These are phyloP conservation scores for Pollenia labialis DNA, from an alignment of 2,888 invertebrate genomes.

Conservation along the genomic window DNA sequence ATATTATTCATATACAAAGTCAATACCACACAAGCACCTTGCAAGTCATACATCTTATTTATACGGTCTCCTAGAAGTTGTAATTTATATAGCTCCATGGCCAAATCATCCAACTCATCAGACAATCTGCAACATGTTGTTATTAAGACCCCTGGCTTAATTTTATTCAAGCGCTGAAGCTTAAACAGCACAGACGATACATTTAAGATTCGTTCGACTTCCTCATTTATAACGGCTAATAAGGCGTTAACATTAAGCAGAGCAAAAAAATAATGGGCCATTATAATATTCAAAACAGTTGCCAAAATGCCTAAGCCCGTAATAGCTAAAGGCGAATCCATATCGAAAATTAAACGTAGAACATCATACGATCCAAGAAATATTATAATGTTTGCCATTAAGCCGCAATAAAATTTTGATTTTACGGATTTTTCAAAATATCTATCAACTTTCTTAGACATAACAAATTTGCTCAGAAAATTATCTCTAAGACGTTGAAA, in stretches of 20 bases:
- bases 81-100: conserved; percentile 28
- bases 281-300: conserved; percentile 36
- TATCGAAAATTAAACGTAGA: neutral
- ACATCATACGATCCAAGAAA: neutral
- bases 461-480: conserved; percentile 25
- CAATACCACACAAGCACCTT: conserved; percentile 40
- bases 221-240: conserved; percentile 35
- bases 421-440: conserved; percentile 44
- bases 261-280: conserved; percentile 36
- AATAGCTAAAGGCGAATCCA: conserved; percentile 5
- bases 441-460: conserved; percentile 8
- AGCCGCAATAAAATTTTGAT: conserved; percentile 44
- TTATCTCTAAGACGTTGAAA: conserved; percentile 1
- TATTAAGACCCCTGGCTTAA: conserved; percentile 24
- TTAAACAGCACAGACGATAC: neutral
- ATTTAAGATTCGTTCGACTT: conserved; percentile 20
- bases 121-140: conserved; percentile 40
- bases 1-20: conserved; percentile 57
- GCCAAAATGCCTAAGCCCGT: neutral
- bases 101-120: conserved; percentile 52
- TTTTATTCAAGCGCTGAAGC: neutral
- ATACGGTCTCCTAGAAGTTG: conserved; percentile 39
- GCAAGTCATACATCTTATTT: conserved; percentile 40
- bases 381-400: neutral
- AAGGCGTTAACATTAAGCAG: conserved; percentile 14